These are phyloP conservation scores for Lepilemur septentrionalis DNA, from an alignment of 2,797 vertebrate genomes.

Conservation along the genomic window DNA sequence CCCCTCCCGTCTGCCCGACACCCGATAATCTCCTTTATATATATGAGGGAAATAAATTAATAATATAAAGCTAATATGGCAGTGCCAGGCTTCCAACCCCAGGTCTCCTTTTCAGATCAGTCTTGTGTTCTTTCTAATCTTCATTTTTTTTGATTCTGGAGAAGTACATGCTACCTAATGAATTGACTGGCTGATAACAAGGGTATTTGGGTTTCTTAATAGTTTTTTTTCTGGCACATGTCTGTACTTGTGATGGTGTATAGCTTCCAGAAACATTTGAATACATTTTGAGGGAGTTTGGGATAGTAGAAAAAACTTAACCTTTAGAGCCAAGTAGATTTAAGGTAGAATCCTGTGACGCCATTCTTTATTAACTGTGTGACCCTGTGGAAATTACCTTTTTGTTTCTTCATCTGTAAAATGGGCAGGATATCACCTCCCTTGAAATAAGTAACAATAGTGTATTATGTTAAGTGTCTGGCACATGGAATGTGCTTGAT, in stretches of 20 bases:
- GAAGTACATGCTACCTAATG: not conserved
- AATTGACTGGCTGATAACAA: conserved; percentile 25
- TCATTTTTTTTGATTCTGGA: conserved; percentile 33
- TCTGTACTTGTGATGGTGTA: conserved; percentile 29
- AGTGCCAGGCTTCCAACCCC: not conserved
- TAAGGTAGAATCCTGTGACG: conserved; percentile 31
- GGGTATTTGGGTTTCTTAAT: conserved; percentile 33
- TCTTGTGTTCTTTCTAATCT: conserved; percentile 12
- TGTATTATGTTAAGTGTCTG: conserved; percentile 28
- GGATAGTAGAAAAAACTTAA: conserved; percentile 24
- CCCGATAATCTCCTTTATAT: not conserved
- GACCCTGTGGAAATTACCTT: not conserved
- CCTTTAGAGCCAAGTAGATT: conserved; percentile 1
- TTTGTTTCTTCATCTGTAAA: conserved; percentile 59
- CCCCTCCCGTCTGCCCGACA: no score
- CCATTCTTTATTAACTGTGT: not conserved
- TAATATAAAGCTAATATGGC: not conserved
- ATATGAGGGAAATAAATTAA: not conserved
- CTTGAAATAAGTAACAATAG: conserved; percentile 38
- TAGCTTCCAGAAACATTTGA: conserved; percentile 37
- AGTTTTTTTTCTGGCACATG: conserved; percentile 37
- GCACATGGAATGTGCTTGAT: not conserved
- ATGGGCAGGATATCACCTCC: not conserved
- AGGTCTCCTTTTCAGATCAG: not conserved
- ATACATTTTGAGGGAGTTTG: conserved; percentile 38